Percentiles rank a stretch among this genome's conserved stretches.
Conservation (phyloP, 2,797 vertebrate genomes). For the Dermochelys coriacea region DNA sequence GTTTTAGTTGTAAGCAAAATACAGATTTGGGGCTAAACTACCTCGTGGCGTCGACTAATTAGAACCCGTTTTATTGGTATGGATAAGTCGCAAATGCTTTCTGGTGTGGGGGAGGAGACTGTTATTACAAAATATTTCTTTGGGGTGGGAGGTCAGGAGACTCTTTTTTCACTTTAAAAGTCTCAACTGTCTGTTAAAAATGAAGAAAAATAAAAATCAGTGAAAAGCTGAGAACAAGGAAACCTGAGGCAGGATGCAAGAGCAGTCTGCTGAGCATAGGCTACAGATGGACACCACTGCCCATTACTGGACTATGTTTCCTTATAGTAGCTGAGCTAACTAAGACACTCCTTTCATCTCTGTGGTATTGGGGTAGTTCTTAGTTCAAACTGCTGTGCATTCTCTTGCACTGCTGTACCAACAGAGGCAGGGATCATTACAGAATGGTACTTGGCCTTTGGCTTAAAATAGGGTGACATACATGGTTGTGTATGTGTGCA, state of each 20-base stretch:
- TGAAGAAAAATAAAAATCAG: too few species aligned
- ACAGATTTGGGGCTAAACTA: not conserved
- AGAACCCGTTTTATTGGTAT: rapidly evolving
- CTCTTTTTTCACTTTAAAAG: too few species aligned
- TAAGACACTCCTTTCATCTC: too few species aligned
- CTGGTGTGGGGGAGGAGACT: too few species aligned
- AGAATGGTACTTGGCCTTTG: too few species aligned
- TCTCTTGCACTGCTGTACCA: too few species aligned
- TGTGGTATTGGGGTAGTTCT: too few species aligned
- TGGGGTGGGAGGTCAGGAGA: too few species aligned
- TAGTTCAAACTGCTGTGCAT: not conserved
- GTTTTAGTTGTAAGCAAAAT: not conserved
- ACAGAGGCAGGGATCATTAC: rapidly evolving
- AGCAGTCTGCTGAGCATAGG: not conserved
- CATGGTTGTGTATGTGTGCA: not conserved
- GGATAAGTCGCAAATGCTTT: not conserved
- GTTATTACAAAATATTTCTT: too few species aligned
- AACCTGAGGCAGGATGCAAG: not conserved
- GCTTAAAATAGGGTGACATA: rapidly evolving
- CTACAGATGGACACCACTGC: not conserved
- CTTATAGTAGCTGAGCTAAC: too few species aligned
- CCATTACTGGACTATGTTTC: rapidly evolving
- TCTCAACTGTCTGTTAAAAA: too few species aligned
- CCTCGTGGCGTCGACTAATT: not conserved
- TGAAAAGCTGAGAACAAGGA: not conserved